Evolutionary conservation across 1,140 invertebrate genomes (phyloP).

Genomic region (Drosophila tsacasi): DNA sequence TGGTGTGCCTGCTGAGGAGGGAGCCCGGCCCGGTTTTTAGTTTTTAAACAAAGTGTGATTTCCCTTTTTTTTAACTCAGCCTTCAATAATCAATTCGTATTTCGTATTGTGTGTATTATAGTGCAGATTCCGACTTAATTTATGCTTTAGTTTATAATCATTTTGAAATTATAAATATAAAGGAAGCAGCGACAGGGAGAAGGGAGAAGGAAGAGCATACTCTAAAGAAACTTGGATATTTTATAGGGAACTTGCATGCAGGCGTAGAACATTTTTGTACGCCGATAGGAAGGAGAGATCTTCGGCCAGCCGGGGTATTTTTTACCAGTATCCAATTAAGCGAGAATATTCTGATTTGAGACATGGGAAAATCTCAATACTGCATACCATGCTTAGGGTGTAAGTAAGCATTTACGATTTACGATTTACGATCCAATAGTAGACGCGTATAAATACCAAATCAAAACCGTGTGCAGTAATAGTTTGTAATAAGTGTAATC

Average conservation of each 20-base stretch:
- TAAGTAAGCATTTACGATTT: slow-evolving; percentile 67
- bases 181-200: slow-evolving; percentile 16
- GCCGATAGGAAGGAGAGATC: slow-evolving; percentile 19
- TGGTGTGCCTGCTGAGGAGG: slow-evolving; percentile 19
- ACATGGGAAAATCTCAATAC: slow-evolving; percentile 21
- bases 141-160: slow-evolving; percentile 61
- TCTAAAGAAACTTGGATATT: slow-evolving; percentile 60
- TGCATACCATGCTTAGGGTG: slow-evolving; percentile 33
- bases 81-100: slow-evolving; percentile 25
- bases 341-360: slow-evolving; percentile 25
- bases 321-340: slow-evolving; percentile 33
- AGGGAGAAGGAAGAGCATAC: slow-evolving; percentile 35
- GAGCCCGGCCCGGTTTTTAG: slow-evolving; percentile 38
- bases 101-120: slow-evolving; percentile 61
- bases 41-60: slow-evolving; percentile 53
- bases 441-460: slow-evolving; percentile 58
- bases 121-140: slow-evolving; percentile 58
- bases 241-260: slow-evolving; percentile 52
- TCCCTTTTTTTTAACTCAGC: slow-evolving; percentile 11
- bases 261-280: slow-evolving; percentile 56
- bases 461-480: slow-evolving; percentile 47
- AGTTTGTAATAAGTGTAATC: slow-evolving; percentile 60
- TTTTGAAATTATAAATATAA: slow-evolving; percentile 52
- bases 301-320: slow-evolving; percentile 43
- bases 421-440: slow-evolving; percentile 33